phyloP scores from a whole-genome alignment of 2,888 invertebrate genomes.

The Drosophila algonquin region DNA sequence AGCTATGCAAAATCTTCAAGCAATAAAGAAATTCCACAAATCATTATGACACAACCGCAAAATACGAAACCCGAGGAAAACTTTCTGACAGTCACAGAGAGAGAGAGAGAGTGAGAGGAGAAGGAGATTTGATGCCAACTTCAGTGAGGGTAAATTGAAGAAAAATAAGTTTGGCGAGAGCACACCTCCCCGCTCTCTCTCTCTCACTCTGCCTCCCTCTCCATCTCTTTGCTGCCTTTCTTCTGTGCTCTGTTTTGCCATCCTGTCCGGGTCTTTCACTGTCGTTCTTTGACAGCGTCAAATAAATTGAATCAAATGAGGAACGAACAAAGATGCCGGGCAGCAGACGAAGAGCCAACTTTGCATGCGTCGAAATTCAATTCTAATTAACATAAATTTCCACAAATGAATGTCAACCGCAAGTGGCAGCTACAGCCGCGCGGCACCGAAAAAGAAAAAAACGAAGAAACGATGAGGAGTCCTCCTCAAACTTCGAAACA shows the following conservation, averaged over 20 bases:
- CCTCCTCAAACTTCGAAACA: slow-evolving; percentile 6
- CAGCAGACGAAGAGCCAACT: slow-evolving; percentile 48
- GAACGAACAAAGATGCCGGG: slow-evolving; percentile 46
- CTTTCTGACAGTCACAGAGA: slow-evolving; percentile 43
- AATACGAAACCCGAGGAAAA: slow-evolving; percentile 53
- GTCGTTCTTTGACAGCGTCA: slow-evolving; percentile 58
- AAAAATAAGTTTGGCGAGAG: slow-evolving; percentile 35
- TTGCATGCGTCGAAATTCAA: slow-evolving; percentile 77
- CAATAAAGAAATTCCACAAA: slow-evolving; percentile 72
- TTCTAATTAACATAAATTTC: slow-evolving; percentile 79
- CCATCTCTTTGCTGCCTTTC: slow-evolving; percentile 12
- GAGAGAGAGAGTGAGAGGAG: slow-evolving; percentile 18
- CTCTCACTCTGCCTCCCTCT: no score
- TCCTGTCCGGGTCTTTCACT: slow-evolving; percentile 1
- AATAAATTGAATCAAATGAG: slow-evolving; percentile 75
- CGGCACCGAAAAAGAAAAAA: slow-evolving; percentile 12
- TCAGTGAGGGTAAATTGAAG: slow-evolving; percentile 26
- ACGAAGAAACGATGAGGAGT: slow-evolving; percentile 3
- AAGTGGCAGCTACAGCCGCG: slow-evolving; percentile 43
- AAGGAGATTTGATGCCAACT: slow-evolving; percentile 25
- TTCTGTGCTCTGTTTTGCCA: slow-evolving; percentile 8
- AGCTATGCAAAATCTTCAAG: slow-evolving; percentile 47
- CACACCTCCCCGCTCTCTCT: slow-evolving; percentile 11
- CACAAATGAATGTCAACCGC: slow-evolving; percentile 79
- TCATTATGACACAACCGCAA: slow-evolving; percentile 66